Evolutionary conservation across 1,140 invertebrate genomes (phyloP).

Genomic region (Amyelois transitella): DNA sequence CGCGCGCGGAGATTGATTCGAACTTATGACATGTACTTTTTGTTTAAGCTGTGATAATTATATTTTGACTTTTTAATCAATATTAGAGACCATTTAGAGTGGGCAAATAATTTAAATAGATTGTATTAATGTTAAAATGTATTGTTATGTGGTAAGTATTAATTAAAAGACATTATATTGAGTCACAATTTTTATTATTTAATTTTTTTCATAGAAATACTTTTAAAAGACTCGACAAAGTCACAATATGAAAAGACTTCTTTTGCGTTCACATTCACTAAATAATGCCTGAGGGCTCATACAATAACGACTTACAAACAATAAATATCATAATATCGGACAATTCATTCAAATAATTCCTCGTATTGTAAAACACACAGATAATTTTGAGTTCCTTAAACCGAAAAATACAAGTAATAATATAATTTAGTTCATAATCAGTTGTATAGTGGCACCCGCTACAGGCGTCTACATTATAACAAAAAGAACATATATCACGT

Average conservation of each 20-base stretch:
- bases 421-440: neutral
- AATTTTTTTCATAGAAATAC: constrained; percentile 71
- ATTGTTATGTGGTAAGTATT: neutral
- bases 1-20: no score
- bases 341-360: constrained; percentile 67
- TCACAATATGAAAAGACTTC: constrained; percentile 68
- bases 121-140: no score
- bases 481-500: constrained; percentile 66
- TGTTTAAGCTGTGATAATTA: no score
- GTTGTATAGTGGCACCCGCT: neutral
- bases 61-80: no score
- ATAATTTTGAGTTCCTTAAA: constrained; percentile 7
- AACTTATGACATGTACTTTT: no score
- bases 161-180: constrained; percentile 48
- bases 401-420: constrained; percentile 1
- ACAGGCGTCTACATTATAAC: constrained; percentile 34
- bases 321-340: constrained; percentile 67
- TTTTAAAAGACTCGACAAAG: constrained; percentile 69
- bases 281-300: constrained; percentile 54
- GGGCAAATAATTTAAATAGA: no score
- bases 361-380: constrained; percentile 25
- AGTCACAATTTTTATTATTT: constrained; percentile 61
- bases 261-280: constrained; percentile 59
- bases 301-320: constrained; percentile 67
- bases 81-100: no score